Evolutionary conservation across 1,140 invertebrate species (phyloP).

Genomic region (Triops longicaudatus): DNA sequence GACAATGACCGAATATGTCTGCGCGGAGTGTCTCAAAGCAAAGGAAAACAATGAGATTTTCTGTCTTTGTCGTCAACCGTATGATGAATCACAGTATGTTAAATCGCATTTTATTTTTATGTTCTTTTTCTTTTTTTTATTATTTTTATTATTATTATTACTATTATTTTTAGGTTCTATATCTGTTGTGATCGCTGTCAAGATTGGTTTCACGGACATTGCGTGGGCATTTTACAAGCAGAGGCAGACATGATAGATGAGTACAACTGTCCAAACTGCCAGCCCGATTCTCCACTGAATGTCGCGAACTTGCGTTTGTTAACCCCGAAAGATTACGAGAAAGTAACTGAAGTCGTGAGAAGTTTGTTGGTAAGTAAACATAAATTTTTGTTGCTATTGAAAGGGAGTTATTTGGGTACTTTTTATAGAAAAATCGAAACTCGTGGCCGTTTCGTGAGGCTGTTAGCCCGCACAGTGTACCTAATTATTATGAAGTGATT

Average conservation of each 20-base stretch:
- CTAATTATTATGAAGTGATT: slow-evolving; percentile 94
- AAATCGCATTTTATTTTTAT: slow-evolving; percentile 13
- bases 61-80: slow-evolving; percentile 90
- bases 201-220: slow-evolving; percentile 97
- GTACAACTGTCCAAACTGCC: slow-evolving; percentile 93
- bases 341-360: slow-evolving; percentile 74
- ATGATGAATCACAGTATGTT: slow-evolving; percentile 92
- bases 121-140: slow-evolving; percentile 26
- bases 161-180: slow-evolving; percentile 70
- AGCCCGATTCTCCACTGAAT: slow-evolving; percentile 76
- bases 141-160: too few species aligned
- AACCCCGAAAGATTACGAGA: slow-evolving; percentile 68
- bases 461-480: slow-evolving; percentile 87
- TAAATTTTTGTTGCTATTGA: background rate
- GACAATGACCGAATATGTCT: slow-evolving; percentile 79
- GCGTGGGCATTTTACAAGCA: slow-evolving; percentile 88
- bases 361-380: slow-evolving; percentile 65
- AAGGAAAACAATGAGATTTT: slow-evolving; percentile 80
- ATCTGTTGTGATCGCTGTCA: slow-evolving; percentile 97
- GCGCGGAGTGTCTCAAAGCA: slow-evolving; percentile 59
- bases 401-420: slow-evolving; percentile 8
- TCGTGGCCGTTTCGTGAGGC: slow-evolving; percentile 96
- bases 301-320: slow-evolving; percentile 83
- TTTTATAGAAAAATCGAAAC: slow-evolving; percentile 68
- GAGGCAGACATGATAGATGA: slow-evolving; percentile 92